These are phyloP conservation scores for Lindbergichthys nudifrons DNA, from an alignment of 2,797 vertebrate genomes.

Conservation along the genomic window DNA sequence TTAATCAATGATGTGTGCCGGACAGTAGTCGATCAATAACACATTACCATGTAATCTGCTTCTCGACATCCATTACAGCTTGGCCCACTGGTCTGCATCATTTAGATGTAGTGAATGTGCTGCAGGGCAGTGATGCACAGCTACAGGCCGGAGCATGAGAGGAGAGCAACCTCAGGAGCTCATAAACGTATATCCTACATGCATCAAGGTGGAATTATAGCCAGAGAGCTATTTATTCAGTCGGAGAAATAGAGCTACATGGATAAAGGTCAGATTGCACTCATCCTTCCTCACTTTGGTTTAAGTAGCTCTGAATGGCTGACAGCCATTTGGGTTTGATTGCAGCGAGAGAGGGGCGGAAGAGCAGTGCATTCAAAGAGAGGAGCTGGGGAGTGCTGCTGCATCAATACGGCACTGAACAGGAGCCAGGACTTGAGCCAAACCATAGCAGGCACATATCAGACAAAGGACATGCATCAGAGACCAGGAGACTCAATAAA, in stretches of 20 bases:
- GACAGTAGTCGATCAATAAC: slow-evolving; percentile 63
- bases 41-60: slow-evolving; percentile 64
- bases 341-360: slow-evolving; percentile 47
- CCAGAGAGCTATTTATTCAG: slow-evolving; percentile 55
- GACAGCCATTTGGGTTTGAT: slow-evolving; percentile 66
- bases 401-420: slow-evolving; percentile 63
- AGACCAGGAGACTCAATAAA: slow-evolving; percentile 33
- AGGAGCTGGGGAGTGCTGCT: slow-evolving; percentile 40
- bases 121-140: slow-evolving; percentile 44
- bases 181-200: slow-evolving; percentile 55
- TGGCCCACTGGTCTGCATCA: slow-evolving; percentile 46
- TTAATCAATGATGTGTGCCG: slow-evolving; percentile 59
- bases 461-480: slow-evolving; percentile 44
- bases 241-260: slow-evolving; percentile 41
- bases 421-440: slow-evolving; percentile 30
- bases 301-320: slow-evolving; percentile 58
- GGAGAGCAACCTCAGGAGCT: slow-evolving; percentile 41
- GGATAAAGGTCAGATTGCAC: slow-evolving; percentile 52
- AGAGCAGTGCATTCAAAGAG: slow-evolving; percentile 53
- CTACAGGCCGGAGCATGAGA: slow-evolving; percentile 27
- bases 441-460: slow-evolving; percentile 38
- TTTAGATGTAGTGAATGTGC: slow-evolving; percentile 38
- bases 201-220: slow-evolving; percentile 64
- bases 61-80: slow-evolving; percentile 60
- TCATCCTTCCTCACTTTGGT: slow-evolving; percentile 58